A percentile compares a stretch with the other conserved stretches of the same genome.
Conservation (phyloP, 2,888 invertebrate species). For the Linyphia triangularis region DNA sequence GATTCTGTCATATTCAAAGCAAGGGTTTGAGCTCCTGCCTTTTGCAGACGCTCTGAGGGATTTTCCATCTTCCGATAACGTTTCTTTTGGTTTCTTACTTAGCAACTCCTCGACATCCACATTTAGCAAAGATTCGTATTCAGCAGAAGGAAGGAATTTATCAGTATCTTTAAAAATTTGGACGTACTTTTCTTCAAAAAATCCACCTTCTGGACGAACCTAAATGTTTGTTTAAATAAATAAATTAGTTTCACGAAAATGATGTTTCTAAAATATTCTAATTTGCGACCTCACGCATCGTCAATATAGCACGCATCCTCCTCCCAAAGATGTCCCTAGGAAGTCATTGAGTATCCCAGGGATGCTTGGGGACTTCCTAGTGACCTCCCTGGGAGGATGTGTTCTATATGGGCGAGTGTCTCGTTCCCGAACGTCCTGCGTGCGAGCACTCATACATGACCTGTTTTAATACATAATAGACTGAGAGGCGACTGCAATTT, state of each 20-base stretch:
- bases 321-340: too few relatives aligned
- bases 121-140: neutral
- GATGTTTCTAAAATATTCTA: neutral
- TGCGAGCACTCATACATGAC: too few relatives aligned
- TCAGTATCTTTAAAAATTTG: slow-evolving; percentile 38
- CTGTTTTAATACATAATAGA: too few relatives aligned
- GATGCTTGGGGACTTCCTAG: too few relatives aligned
- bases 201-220: slow-evolving; percentile 51
- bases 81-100: neutral
- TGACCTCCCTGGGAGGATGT: too few relatives aligned
- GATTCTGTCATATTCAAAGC: slow-evolving; percentile 51
- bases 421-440: too few relatives aligned
- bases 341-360: too few relatives aligned
- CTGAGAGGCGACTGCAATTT: too few relatives aligned
- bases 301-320: neutral
- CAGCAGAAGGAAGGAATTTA: neutral
- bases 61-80: slow-evolving; percentile 21
- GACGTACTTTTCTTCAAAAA: slow-evolving; percentile 51
- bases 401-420: too few relatives aligned
- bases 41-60: neutral
- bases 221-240: too few relatives aligned
- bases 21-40: slow-evolving; percentile 29
- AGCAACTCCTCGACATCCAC: neutral
- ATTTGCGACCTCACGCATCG: neutral
- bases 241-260: too few relatives aligned